Percentiles rank a stretch among this genome's conserved stretches.
Conservation (phyloP, 1,140 invertebrate genomes). For the Leptinotarsa defecta region DNA sequence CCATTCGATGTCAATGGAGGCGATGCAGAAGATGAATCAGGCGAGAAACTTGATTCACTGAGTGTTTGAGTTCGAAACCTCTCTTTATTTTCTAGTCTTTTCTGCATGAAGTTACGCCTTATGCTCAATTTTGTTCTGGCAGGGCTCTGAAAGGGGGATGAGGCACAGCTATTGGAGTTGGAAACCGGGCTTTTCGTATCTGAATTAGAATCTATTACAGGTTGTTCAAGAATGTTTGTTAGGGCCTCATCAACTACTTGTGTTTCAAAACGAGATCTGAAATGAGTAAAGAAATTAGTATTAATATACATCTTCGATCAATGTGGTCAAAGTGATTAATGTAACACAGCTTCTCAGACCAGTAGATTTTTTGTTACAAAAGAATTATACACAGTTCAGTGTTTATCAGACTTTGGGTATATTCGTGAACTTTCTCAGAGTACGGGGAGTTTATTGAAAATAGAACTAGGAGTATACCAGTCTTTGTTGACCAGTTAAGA, state of each 20-base stretch:
- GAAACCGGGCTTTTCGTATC: conserved; percentile 17
- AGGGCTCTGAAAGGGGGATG: conserved; percentile 35
- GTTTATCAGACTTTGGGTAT: no score
- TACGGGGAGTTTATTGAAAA: no score
- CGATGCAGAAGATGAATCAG: conserved; percentile 36
- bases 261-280: conserved; percentile 69
- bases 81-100: conserved; percentile 64
- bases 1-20: conserved; percentile 15
- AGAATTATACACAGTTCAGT: no score
- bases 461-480: no score
- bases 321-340: no score
- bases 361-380: no score
- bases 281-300: neutral
- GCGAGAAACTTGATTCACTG: conserved; percentile 58
- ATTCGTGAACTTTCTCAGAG: no score
- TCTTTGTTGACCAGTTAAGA: no score
- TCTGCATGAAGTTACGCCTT: conserved; percentile 61
- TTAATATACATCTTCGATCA: no score
- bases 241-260: conserved; percentile 62
- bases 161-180: conserved; percentile 12
- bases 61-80: conserved; percentile 68
- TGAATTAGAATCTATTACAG: conserved; percentile 17
- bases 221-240: conserved; percentile 32
- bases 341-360: no score
- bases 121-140: conserved; percentile 46